Evolutionary conservation across 2,797 vertebrate genomes (phyloP).

Genomic region (Periophthalmus magnuspinnatus): DNA sequence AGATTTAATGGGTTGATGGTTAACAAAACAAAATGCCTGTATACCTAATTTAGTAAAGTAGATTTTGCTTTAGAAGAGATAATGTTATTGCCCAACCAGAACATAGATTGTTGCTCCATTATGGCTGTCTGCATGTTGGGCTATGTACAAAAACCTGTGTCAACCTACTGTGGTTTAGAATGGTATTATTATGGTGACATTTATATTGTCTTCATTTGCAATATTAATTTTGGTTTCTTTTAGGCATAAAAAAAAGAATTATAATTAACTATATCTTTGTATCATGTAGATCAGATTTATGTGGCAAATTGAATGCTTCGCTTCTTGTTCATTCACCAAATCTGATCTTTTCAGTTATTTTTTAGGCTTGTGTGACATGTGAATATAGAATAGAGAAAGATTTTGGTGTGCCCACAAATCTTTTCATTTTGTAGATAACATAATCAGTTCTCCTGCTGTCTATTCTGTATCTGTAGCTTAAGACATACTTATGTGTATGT

Average conservation of each 20-base stretch:
- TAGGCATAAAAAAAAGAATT: no score
- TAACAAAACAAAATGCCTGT: neutral
- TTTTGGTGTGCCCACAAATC: neutral
- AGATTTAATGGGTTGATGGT: neutral
- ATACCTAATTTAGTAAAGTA: neutral
- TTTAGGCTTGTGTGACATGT: neutral
- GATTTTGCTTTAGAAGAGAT: neutral
- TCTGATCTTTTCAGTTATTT: neutral
- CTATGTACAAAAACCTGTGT: neutral
- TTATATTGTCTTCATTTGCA: no score
- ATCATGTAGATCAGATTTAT: slow-evolving; percentile 1
- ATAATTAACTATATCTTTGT: neutral
- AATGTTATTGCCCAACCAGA: neutral
- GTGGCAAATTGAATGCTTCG: neutral
- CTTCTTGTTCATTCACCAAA: neutral
- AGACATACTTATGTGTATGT: neutral
- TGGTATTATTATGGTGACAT: no score
- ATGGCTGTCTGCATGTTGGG: neutral
- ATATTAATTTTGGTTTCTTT: no score
- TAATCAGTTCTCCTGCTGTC: neutral
- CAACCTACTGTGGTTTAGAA: neutral
- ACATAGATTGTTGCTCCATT: neutral
- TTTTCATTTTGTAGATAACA: neutral
- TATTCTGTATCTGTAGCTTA: neutral
- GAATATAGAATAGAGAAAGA: neutral